Conservation (phyloP, 2,888 invertebrate species). For the Balanococcus diminutus region DNA sequence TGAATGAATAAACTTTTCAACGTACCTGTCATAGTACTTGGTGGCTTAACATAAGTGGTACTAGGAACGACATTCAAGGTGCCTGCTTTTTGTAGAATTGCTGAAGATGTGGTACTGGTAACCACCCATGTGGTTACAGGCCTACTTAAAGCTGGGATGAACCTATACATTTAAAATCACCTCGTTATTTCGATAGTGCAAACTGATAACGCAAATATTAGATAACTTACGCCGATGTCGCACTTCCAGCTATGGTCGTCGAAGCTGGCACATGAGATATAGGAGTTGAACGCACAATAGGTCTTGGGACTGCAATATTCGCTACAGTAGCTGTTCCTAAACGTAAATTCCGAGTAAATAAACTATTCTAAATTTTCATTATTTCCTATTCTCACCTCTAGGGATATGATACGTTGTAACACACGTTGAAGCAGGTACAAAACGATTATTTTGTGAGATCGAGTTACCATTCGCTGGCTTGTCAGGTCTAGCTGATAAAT, state of each 20-base stretch:
- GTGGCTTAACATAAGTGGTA: slow-evolving; percentile 39
- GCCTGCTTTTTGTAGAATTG: slow-evolving; percentile 33
- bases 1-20: neutral
- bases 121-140: slow-evolving; percentile 52
- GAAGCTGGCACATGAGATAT: neutral
- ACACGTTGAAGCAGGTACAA: slow-evolving; percentile 24
- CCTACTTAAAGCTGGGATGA: slow-evolving; percentile 42
- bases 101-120: slow-evolving; percentile 39
- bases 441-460: slow-evolving; percentile 43
- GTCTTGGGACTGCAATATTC: slow-evolving; percentile 33
- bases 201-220: neutral
- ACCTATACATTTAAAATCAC: neutral
- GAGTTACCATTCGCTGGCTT: slow-evolving; percentile 49
- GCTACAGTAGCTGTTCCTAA: slow-evolving; percentile 50
- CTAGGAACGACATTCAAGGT: slow-evolving; percentile 44
- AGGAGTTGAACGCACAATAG: slow-evolving; percentile 45
- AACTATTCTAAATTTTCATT: too few species aligned
- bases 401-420: slow-evolving; percentile 49
- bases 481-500: slow-evolving; percentile 33
- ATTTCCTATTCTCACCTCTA: slow-evolving; percentile 28
- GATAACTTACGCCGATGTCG: slow-evolving; percentile 33
- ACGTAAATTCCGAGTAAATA: neutral
- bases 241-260: neutral
- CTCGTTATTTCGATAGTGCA: neutral
- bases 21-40: slow-evolving; percentile 46